These are phyloP conservation scores for Emmelina monodactyla DNA, from an alignment of 2,888 invertebrate genomes.

Conservation along the genomic window DNA sequence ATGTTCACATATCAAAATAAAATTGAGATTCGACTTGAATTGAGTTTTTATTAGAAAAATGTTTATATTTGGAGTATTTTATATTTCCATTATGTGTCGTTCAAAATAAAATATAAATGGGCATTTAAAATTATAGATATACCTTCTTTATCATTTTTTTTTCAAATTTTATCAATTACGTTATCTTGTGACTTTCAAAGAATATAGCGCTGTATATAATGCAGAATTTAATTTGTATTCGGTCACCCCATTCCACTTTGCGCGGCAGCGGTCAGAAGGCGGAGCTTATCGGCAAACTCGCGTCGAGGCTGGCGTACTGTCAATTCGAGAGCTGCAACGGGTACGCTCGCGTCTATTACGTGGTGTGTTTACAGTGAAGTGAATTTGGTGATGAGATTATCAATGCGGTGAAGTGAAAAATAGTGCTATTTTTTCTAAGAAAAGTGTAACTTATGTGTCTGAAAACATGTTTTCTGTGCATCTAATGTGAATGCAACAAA, in stretches of 20 bases:
- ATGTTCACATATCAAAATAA: too few relatives aligned
- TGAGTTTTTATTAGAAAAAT: too few relatives aligned
- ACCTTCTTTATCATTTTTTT: too few relatives aligned
- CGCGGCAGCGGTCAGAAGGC: slow-evolving; percentile 67
- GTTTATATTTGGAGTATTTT: too few relatives aligned
- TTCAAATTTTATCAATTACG: too few relatives aligned
- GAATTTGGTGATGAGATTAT: slow-evolving; percentile 59
- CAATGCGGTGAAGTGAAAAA: slow-evolving; percentile 61
- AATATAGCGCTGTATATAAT: not conserved
- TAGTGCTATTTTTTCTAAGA: slow-evolving; percentile 48
- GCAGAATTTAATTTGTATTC: slow-evolving; percentile 15
- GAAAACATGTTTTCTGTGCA: slow-evolving; percentile 45
- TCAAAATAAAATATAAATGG: too few relatives aligned
- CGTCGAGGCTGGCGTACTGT: slow-evolving; percentile 63
- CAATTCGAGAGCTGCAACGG: slow-evolving; percentile 64
- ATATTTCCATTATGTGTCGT: too few relatives aligned
- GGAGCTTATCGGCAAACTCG: slow-evolving; percentile 67
- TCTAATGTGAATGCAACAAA: slow-evolving; percentile 52
- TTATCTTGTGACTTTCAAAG: too few relatives aligned
- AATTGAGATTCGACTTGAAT: too few relatives aligned
- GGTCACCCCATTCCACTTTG: slow-evolving; percentile 59
- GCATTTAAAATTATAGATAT: too few relatives aligned
- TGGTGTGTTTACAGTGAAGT: slow-evolving; percentile 62
- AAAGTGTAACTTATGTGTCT: slow-evolving; percentile 47
- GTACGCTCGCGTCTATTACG: slow-evolving; percentile 63